phyloP scores from a whole-genome alignment of 2,113 vertebrate species.

The Myiopsitta monachus region DNA sequence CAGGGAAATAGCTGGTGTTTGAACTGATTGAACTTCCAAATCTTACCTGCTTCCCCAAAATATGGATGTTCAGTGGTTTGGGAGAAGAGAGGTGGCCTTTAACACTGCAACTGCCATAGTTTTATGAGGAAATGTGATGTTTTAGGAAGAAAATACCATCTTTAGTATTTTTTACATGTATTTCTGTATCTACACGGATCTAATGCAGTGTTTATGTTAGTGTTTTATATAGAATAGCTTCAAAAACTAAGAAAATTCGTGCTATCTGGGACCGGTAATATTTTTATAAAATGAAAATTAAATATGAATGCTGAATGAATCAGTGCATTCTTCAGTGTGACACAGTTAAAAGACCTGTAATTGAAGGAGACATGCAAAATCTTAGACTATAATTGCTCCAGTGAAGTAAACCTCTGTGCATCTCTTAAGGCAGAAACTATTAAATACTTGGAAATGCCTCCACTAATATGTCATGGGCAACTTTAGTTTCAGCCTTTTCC shows the following conservation, averaged over 20 bases:
- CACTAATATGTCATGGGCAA: rapidly evolving
- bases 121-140: background rate
- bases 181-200: background rate
- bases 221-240: background rate
- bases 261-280: background rate
- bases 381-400: background rate
- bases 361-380: background rate
- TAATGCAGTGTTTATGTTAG: background rate
- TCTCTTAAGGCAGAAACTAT: background rate
- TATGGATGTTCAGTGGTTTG: background rate
- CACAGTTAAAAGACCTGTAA: background rate
- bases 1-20: background rate
- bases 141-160: background rate
- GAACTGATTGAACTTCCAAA: background rate
- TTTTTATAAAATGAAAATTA: background rate
- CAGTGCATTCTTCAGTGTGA: background rate
- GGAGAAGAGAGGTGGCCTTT: background rate
- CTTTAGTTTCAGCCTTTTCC: background rate
- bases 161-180: background rate
- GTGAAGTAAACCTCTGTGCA: background rate
- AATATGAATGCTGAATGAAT: background rate
- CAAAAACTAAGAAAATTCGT: background rate
- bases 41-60: background rate
- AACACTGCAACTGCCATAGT: background rate
- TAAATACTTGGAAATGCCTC: background rate